Evolutionary conservation across 2,113 vertebrate species (phyloP), one percentile per base, ranked within the genome.

Genomic region (Tachysurus fulvidraco): DNA sequence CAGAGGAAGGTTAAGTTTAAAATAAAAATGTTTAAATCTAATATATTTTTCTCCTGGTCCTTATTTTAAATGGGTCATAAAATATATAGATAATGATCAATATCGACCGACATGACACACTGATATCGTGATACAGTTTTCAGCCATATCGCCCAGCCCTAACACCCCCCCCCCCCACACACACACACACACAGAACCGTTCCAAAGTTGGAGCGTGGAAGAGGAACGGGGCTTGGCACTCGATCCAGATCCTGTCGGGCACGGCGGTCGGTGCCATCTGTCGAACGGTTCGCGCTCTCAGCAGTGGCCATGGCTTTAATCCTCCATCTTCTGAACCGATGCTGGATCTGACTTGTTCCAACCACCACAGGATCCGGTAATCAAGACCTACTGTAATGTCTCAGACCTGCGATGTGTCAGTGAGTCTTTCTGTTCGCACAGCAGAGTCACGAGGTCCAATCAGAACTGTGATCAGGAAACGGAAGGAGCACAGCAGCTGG

Each of bases 251-350:
- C 74, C 83, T 67, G 83, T 30, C n/a, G 87, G 83, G 64, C 65
- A 28, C 65, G 14, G 78, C 50, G 59, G 83, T 65, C 50, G 85
- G 71, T 62, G 65, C 85, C 89, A 90, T 88, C 87, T 90, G 89
- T 80, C 84, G 55, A 85, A 57, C 52, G 19, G 64, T 89, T 86
- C 83, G 79, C 86, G 74, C 83, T 90, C 89, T 64, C 89, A 90
- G 88, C 81, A 69, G 83, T 83, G 62, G 76, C 23, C 57, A 9
- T 6, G 28, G 83, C 46, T 79, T 86, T 90, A 90, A 90, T 90
- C 89, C 89, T 87, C 57, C 85, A 74, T 46, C 79, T 87, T 30
- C 83, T 82, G 76, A 90, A 80, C 57, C 57, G 14, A 28, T 19
- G 60, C 50, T 85, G 46, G 78, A 81, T 59, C 55, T 19, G 21